Base-by-base conservation (phyloP, 2,888 invertebrate species). In the Drosophila ezoana region DNA sequence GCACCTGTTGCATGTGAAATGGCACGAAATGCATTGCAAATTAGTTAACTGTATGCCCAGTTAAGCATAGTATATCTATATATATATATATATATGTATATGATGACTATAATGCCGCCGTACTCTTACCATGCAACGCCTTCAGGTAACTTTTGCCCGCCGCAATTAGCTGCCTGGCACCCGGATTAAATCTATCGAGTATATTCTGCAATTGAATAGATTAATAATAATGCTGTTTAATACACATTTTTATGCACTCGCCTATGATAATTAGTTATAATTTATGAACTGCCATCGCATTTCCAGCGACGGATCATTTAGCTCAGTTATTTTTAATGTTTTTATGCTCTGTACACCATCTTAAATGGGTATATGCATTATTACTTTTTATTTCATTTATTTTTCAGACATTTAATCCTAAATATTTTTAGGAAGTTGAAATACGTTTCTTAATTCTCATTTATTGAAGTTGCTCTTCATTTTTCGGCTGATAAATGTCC, bases 101-200 rank as follows among this genome's bases (percentile, higher is more conserved):
- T 28, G 8, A 44, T 40, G 23, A 23, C 23, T 23, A 32, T 41
- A 52, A 43, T 28, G 28, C 10, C 23, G 9, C 16, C 2, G 38
- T 73, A 94, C 96, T 96, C 28, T 28, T 93, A 98, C 98, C 97
- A 93, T 98, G 97, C 90, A 98, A 94, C 87, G 98, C 97, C 93
- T 98, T 98, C 88, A 98, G 94, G 93, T 98, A 98, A 67, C 98
- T 97, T 93, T 98, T 98, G 68, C 98, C 98, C 84, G 98, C 96
- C 87, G 96, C 96, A 93, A 98, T 97, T 94, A 98, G 95, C 93
- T 98, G 98, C 90, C 97, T 95, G 45, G 98, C 97, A 78, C 97
- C 97, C 63, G 98, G 98, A 93, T 98, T 98, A 94, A 98, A 98
- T 93, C 98, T 98, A 92, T 98, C 98, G 94, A 98, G 94, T 93